A percentile compares a stretch with the other conserved stretches of the same genome.
phyloP scores from a whole-genome alignment of 2,113 vertebrate genomes.

The Callionymus lyra region DNA sequence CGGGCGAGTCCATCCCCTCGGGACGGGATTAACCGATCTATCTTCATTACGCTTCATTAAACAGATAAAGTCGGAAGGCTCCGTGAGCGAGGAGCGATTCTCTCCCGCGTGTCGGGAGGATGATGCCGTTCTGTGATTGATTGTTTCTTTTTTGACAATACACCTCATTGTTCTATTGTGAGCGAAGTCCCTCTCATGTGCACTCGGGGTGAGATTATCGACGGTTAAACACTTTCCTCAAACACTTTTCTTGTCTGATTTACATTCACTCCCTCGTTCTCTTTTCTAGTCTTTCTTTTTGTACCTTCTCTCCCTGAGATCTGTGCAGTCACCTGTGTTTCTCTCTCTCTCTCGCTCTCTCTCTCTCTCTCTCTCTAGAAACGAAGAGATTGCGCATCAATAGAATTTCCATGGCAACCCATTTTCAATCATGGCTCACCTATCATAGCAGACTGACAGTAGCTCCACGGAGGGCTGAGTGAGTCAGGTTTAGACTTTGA shows the following conservation, averaged over 20 bases:
- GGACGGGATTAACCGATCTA: constrained; percentile 27
- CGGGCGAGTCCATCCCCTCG: constrained; percentile 13
- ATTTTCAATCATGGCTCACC: constrained; percentile 41
- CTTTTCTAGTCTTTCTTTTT: constrained; percentile 2
- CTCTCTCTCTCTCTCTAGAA: constrained; percentile 11
- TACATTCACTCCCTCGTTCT: constrained; percentile 12
- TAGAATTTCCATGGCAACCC: constrained; percentile 54
- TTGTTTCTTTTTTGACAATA: constrained; percentile 31
- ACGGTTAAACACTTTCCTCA: constrained; percentile 15
- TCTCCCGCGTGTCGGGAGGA: constrained; percentile 12
- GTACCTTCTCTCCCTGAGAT: constrained; percentile 21
- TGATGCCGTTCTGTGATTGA: constrained; percentile 14
- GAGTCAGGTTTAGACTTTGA: constrained; percentile 35
- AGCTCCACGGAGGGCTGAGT: constrained; percentile 12
- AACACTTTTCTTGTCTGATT: constrained; percentile 22
- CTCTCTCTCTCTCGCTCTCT: constrained; percentile 8
- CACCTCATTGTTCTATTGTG: constrained; percentile 9
- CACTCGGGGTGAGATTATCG: constrained; percentile 13
- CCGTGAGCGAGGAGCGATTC: constrained; percentile 3
- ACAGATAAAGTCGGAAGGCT: constrained; percentile 24
- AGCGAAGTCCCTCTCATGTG: constrained; percentile 11
- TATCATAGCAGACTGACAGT: constrained; percentile 22
- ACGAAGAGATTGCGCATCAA: constrained; percentile 34
- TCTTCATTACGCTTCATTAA: constrained; percentile 41
- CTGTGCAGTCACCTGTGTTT: constrained; percentile 27